phyloP scores from a whole-genome alignment of 2,797 vertebrate genomes.

The Miichthys miiuy region DNA sequence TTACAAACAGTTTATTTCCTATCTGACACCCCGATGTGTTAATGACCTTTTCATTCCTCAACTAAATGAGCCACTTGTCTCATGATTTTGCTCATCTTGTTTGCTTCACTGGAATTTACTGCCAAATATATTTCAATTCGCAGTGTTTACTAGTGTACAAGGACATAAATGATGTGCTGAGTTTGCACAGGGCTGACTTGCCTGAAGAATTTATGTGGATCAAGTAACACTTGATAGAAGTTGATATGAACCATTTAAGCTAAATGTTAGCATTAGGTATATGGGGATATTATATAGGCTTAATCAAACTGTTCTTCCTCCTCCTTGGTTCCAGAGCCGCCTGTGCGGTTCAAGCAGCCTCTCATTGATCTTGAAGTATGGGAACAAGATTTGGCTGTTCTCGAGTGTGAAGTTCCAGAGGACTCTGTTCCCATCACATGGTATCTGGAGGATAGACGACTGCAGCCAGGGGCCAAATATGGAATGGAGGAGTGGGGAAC shows the following conservation, averaged over 20 bases:
- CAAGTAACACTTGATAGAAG: not conserved
- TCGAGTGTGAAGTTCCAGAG: constrained; percentile 97
- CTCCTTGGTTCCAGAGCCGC: constrained; percentile 87
- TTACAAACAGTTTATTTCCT: constrained; percentile 81
- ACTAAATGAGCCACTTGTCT: constrained; percentile 75
- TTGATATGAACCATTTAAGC: not conserved
- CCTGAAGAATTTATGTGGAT: constrained; percentile 12
- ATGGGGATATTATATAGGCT: not conserved
- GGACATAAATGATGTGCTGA: constrained; percentile 4
- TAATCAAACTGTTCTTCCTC: constrained; percentile 28
- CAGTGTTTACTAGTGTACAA: constrained; percentile 27
- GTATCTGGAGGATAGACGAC: constrained; percentile 96
- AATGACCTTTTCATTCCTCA: constrained; percentile 73
- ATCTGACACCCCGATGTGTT: constrained; percentile 74
- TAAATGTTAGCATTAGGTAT: not conserved
- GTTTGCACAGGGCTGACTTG: constrained; percentile 13
- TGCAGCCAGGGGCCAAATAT: constrained; percentile 96
- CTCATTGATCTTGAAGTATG: constrained; percentile 94
- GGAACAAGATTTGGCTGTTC: constrained; percentile 91
- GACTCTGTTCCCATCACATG: constrained; percentile 94
- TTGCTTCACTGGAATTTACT: constrained; percentile 69
- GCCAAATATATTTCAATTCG: constrained; percentile 59
- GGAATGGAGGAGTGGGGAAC: constrained; percentile 95
- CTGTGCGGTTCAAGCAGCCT: constrained; percentile 92
- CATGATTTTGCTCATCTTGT: constrained; percentile 69